Evolutionary conservation across 2,888 invertebrate species (phyloP), one percentile per base, ranked within the genome.

Genomic region (Pegoplata infirma): DNA sequence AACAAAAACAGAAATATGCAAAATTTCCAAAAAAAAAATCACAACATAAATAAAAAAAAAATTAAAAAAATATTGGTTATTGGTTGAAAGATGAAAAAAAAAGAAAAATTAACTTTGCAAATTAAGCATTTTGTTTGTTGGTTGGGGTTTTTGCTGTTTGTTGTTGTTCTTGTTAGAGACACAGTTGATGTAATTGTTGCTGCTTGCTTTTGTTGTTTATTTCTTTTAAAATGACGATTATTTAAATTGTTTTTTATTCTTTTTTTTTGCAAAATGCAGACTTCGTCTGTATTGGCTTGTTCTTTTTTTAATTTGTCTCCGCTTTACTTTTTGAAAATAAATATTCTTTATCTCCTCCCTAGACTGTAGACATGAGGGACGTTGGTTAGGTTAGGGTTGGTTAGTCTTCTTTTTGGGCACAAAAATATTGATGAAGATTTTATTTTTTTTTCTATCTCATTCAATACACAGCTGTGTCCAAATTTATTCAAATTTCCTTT

Each of bases 121-220:
- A 74, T 67, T 79, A 72, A 82, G 82, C 82, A 81, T 84, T 82
- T 81, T 75, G 80, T 55, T 80, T 72, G 81, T 71, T 81, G 82
- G 76, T 71, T 81, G 76, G 75, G 82, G 55, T 69, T 66, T 46
- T 32, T 56, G 61, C 47, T 66, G 36, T 21, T 64, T 55, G 51
- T 46, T 58, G 51, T 68, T 32, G 59, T 64, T 56, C 49, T 73
- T 55, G 59, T 68, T 73, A 58, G 71, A 49, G n/a, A n/a, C n/a
- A n/a, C 55, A 72, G 44, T 64, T 77, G 71, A 67, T 81, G 67
- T 71, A 68, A 55, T 69, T 67, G 69, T 66, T 71, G 64, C 28
- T 51, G 71, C 56, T n/a, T 69, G 36, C 16, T 69, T 40, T 58
- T 71, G 28, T 80, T 77, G 55, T 56, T 59, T 19, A 69, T 40